These are phyloP conservation scores for Tubulanus polymorphus DNA, from an alignment of 2,888 invertebrate species.

Conservation along the genomic window DNA sequence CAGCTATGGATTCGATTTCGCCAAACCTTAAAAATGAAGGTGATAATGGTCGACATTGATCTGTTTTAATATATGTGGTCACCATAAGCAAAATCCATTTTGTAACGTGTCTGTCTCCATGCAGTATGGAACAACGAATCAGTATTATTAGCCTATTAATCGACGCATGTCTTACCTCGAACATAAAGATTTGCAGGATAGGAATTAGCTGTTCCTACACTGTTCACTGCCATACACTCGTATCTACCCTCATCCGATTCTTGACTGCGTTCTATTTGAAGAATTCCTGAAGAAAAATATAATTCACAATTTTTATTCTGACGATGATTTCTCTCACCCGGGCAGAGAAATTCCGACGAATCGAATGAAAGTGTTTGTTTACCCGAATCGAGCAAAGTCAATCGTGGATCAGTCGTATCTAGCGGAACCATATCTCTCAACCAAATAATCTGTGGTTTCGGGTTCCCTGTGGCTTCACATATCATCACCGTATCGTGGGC, in stretches of 20 bases:
- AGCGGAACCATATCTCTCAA: conserved; percentile 76
- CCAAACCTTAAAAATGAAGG: no score
- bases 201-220: conserved; percentile 88
- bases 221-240: conserved; percentile 92
- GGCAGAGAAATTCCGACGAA: no score
- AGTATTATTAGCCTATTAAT: no score
- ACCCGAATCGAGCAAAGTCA: conserved; percentile 34
- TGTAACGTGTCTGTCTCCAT: no score
- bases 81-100: no score
- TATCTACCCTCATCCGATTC: conserved; percentile 92
- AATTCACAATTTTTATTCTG: no score
- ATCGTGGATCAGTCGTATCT: conserved; percentile 63
- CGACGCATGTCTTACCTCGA: conserved; percentile 85
- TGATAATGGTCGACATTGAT: no score
- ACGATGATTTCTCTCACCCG: no score
- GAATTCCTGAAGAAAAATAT: conserved; percentile 63
- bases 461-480: conserved; percentile 83
- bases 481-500: conserved; percentile 85
- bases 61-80: no score
- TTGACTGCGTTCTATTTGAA: conserved; percentile 85
- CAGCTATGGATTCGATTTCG: no score
- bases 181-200: conserved; percentile 83
- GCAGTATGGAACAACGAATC: no score
- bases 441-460: conserved; percentile 80
- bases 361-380: no score